These are phyloP conservation scores for Nyctereutes procyonoides DNA, from an alignment of 2,113 vertebrate genomes.

Conservation along the genomic window DNA sequence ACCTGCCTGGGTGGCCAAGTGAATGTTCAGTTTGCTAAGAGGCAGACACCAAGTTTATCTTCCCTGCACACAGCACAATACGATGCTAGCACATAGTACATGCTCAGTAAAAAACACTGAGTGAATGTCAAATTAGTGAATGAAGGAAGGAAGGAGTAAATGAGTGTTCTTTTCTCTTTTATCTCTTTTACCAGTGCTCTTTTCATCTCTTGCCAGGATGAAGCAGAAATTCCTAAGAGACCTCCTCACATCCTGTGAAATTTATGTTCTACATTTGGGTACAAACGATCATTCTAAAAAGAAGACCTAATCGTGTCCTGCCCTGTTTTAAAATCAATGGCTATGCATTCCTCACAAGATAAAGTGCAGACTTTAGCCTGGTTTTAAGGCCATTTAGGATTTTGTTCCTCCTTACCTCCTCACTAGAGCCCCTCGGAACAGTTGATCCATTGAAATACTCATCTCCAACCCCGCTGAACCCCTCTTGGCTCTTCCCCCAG, in stretches of 20 bases:
- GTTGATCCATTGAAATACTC: background rate
- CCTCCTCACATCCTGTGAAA: background rate
- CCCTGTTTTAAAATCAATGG: background rate
- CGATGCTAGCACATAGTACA: background rate
- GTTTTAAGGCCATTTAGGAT: background rate
- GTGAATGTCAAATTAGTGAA: background rate
- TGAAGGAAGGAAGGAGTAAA: background rate
- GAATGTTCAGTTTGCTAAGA: background rate
- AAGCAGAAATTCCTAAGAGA: background rate
- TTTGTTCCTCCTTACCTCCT: background rate
- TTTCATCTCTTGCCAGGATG: background rate
- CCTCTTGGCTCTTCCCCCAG: background rate
- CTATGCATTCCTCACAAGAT: background rate
- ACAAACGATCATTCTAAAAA: background rate
- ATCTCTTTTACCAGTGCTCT: background rate
- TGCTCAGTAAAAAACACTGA: background rate
- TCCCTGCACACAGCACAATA: background rate
- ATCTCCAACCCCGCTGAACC: background rate
- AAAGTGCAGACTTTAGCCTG: background rate
- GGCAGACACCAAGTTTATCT: background rate
- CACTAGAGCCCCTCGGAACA: background rate
- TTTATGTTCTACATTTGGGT: background rate
- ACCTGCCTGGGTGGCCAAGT: background rate
- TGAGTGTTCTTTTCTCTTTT: background rate
- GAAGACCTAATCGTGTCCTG: background rate